Base-by-base conservation (phyloP, 2,888 invertebrate species). In the Gari tellinella region DNA sequence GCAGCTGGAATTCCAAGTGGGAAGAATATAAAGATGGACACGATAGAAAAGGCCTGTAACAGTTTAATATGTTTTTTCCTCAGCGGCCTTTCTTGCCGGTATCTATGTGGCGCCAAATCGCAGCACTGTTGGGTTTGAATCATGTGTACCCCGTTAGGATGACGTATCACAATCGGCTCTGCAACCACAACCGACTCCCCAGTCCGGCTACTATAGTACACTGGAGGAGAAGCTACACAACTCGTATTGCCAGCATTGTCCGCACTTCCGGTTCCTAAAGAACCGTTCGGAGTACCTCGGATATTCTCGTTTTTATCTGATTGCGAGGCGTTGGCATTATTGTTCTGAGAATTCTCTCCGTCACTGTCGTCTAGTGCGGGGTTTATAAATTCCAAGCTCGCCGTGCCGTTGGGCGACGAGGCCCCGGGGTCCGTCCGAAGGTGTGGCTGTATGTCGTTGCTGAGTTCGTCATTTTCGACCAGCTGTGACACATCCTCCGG, bases 1-100 rank as follows among this genome's bases (percentile, higher is more conserved):
- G 75, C 69, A 0, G 89, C 89, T 5, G 83, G 84, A 45, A 89
- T 83, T 7, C 89, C 89, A 7, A 86, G 74, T 10, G 89, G 89
- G 72, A 89, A 88, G 73, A 88, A 89, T 14, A 88, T 46, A 53
- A 89, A n/a, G 12, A 81, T 64, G 5, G 89, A 81, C 7, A 87
- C 48, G 19, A 88, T 67, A 17, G 87, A 84, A 23, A 87, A 81
- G 14, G 82, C 75, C 68, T 87, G 83, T 19, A 88, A 41, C 14
- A 82, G 60, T 61, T 76, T 78, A n/a, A 86, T 84, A 37, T 76
- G 72, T 21, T 69, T 64, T 10, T 75, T 60, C 51, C 69, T 72
- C 25, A 85, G 37, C 0, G 86, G 84, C 23, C 72, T 67, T 49
- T 81, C 77, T 4, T 66, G 64, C 12, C 64, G n/a, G 51, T 77